A percentile compares a stretch with the other conserved stretches of the same genome.
Conservation (phyloP, 2,797 vertebrate genomes). For the Sebastes goodei region DNA sequence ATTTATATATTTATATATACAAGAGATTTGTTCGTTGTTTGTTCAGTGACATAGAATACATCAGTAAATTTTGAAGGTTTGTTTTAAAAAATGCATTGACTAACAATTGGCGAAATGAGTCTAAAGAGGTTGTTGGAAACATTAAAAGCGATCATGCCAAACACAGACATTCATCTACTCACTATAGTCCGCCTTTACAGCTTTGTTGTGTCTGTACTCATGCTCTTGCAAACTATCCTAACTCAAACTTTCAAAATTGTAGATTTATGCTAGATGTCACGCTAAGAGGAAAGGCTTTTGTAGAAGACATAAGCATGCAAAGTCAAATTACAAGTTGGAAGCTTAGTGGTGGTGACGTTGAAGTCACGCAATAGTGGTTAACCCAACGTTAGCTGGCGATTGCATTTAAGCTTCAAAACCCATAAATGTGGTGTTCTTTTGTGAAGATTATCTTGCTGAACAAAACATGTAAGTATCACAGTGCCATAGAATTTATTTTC, state of each 20-base stretch:
- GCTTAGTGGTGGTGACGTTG: neutral
- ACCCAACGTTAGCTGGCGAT: too few species aligned
- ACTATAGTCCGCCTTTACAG: neutral
- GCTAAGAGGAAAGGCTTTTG: neutral
- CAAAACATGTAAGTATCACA: neutral
- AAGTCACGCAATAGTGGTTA: too few species aligned
- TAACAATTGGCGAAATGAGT: too few species aligned
- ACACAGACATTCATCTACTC: too few species aligned
- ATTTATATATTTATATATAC: too few species aligned
- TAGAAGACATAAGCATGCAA: neutral
- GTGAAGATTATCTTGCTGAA: neutral
- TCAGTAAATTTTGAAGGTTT: too few species aligned
- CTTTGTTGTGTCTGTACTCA: rapidly evolving
- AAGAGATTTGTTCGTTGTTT: too few species aligned
- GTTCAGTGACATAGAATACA: too few species aligned
- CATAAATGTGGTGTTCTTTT: neutral
- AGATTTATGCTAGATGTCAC: neutral
- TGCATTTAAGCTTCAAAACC: neutral
- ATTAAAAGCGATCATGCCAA: too few species aligned
- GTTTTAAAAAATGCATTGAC: too few species aligned
- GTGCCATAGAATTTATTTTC: neutral
- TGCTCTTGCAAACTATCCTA: neutral
- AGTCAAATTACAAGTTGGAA: neutral
- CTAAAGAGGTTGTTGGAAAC: too few species aligned
- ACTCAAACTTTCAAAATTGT: neutral